Percentiles rank a stretch among this genome's conserved stretches.
These are phyloP conservation scores for Caranx ignobilis DNA, from an alignment of 2,113 vertebrate genomes.

Conservation along the genomic window DNA sequence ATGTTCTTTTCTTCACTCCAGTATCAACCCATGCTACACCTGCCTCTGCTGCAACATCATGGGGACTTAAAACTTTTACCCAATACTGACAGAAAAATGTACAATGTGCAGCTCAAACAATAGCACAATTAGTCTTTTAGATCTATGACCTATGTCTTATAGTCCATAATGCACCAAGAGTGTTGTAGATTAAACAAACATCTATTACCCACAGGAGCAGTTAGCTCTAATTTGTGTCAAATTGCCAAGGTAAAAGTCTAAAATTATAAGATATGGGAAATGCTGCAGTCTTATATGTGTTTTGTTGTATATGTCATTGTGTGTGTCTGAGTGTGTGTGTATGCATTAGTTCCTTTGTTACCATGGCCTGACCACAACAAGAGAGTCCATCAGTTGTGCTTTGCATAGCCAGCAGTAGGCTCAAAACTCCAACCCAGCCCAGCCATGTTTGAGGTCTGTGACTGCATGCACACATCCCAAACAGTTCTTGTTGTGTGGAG, in stretches of 20 bases:
- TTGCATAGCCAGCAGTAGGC: conserved; percentile 29
- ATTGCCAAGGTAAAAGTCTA: neutral
- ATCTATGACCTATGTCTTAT: too few species aligned
- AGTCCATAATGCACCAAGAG: neutral
- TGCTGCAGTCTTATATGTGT: conserved; percentile 2
- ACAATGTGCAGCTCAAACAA: neutral
- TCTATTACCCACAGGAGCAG: neutral
- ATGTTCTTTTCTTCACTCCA: neutral
- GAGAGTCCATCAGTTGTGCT: conserved; percentile 35
- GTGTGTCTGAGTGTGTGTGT: neutral
- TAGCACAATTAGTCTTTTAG: too few species aligned
- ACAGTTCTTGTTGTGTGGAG: conserved; percentile 47
- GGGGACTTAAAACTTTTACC: neutral
- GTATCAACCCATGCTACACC: neutral
- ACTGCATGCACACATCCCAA: conserved; percentile 52
- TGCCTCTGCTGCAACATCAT: neutral
- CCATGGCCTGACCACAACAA: conserved; percentile 49
- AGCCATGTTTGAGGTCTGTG: conserved; percentile 40
- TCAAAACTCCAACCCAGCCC: conserved; percentile 25
- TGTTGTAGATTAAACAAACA: neutral
- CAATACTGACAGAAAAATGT: neutral
- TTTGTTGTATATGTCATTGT: neutral
- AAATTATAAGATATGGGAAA: neutral
- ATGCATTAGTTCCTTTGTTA: conserved; percentile 12
- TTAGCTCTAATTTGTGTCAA: neutral